phyloP scores from a whole-genome alignment of 2,113 vertebrate species.

The Phylloscopus whistleri region DNA sequence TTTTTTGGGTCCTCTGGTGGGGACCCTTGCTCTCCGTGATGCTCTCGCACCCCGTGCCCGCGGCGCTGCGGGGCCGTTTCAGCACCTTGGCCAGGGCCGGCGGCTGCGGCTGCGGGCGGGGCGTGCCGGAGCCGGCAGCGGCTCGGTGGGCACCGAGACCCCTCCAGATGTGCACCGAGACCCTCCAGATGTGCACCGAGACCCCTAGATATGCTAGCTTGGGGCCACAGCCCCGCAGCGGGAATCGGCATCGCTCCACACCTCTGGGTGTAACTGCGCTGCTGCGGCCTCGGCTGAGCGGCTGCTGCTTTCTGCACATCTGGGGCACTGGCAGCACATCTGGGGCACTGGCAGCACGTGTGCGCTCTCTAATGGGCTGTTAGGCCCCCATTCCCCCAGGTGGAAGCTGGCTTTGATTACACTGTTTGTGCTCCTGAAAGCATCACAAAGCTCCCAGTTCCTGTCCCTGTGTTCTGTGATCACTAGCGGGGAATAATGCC shows the following conservation, averaged over 20 bases:
- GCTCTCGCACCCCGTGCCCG: not conserved
- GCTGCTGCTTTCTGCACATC: not conserved
- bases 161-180: no score
- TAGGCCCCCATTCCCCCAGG: not conserved
- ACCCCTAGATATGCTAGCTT: rapidly evolving
- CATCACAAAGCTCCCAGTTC: rapidly evolving
- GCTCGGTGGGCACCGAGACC: no score
- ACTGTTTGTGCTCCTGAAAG: not conserved
- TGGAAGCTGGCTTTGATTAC: not conserved
- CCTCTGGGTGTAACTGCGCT: not conserved
- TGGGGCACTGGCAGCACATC: not conserved
- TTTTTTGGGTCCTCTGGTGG: rapidly evolving
- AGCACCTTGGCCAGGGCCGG: constrained; percentile 47
- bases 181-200: not conserved
- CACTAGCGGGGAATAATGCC: not conserved
- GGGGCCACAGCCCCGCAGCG: no score
- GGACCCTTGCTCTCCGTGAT: rapidly evolving
- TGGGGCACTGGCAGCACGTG: rapidly evolving
- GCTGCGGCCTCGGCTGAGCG: not conserved
- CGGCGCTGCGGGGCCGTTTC: not conserved
- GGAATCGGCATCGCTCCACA: rapidly evolving
- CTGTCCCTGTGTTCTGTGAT: not conserved
- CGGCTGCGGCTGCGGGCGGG: not conserved
- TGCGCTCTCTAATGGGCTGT: rapidly evolving
- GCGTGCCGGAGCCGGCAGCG: not conserved